These are phyloP conservation scores for Anguilla pacifica DNA, from an alignment of 2,797 vertebrate genomes.

Conservation along the genomic window DNA sequence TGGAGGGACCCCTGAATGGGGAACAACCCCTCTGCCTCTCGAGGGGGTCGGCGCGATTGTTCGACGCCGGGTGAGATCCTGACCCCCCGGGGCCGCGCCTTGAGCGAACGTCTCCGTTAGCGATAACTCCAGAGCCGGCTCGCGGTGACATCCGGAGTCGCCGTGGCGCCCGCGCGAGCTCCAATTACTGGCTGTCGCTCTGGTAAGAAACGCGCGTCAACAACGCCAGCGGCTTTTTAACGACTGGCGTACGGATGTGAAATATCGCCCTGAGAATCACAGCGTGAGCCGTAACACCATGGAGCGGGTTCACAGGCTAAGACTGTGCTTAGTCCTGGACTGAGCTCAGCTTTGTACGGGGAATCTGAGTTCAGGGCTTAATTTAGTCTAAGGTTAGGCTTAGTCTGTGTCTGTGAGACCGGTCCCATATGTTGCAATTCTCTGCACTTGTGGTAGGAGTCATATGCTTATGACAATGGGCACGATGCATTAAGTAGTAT, in stretches of 20 bases:
- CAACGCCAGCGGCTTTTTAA: not conserved
- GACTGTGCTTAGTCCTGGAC: too few species aligned
- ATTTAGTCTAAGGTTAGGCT: too few species aligned
- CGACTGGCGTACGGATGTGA: not conserved
- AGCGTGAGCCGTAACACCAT: not conserved
- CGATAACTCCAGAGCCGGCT: not conserved
- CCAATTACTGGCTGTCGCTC: not conserved
- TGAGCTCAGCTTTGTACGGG: too few species aligned
- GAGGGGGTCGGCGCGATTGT: not conserved
- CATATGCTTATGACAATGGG: not conserved
- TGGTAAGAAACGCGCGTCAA: not conserved
- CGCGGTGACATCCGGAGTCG: too few species aligned
- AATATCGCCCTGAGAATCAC: not conserved
- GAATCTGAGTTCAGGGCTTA: too few species aligned
- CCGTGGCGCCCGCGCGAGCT: not conserved
- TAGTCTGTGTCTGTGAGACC: too few species aligned
- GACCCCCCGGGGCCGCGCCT: not conserved
- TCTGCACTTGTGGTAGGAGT: not conserved
- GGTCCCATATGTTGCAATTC: not conserved
- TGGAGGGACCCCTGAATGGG: slow-evolving; percentile 33
- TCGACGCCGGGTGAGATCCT: not conserved
- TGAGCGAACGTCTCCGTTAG: not conserved
- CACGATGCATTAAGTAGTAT: not conserved
- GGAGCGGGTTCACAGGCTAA: too few species aligned
- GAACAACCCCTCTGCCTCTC: not conserved